phyloP scores from a whole-genome alignment of 2,797 vertebrate species.

The Sebastes kiyomatsui region DNA sequence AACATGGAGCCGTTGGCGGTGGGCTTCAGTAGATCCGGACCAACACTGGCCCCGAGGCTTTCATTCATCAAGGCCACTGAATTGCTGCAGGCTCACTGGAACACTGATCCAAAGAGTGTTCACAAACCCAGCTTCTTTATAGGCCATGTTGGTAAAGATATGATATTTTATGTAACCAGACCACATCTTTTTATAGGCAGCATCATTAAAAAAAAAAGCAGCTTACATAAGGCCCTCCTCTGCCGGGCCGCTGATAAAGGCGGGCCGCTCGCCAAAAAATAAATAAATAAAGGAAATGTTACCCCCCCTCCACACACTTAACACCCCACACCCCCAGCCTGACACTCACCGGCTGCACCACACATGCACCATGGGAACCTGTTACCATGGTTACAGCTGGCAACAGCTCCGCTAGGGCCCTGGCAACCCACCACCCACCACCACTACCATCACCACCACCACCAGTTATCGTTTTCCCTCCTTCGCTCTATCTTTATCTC shows the following conservation, averaged over 20 bases:
- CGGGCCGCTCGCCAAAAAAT: constrained; percentile 54
- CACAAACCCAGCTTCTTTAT: constrained; percentile 24
- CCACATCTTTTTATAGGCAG: constrained; percentile 24
- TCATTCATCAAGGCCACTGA: constrained; percentile 47
- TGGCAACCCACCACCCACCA: constrained; percentile 62
- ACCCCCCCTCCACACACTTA: constrained; percentile 29
- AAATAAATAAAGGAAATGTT: constrained; percentile 16
- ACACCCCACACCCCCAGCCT: constrained; percentile 45
- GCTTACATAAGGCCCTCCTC: constrained; percentile 48
- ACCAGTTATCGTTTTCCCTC: constrained; percentile 18
- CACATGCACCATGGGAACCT: constrained; percentile 64
- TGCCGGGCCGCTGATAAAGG: constrained; percentile 60
- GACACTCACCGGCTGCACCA: constrained; percentile 56
- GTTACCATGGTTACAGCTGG: constrained; percentile 79
- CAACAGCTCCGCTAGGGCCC: constrained; percentile 66
- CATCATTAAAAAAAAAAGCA: constrained; percentile 5
- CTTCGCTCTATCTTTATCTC: constrained; percentile 29
- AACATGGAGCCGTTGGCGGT: constrained; percentile 23
- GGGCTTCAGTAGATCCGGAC: constrained; percentile 32
- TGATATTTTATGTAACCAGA: constrained; percentile 50
- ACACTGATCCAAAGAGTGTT: constrained; percentile 4
- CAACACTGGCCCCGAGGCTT: constrained; percentile 30
- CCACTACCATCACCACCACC: constrained; percentile 17
- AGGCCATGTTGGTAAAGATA: constrained; percentile 4
- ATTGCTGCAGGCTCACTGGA: constrained; percentile 46